A percentile compares a stretch with the other conserved stretches of the same genome.
phyloP scores from a whole-genome alignment of 2,888 invertebrate genomes.

The Ormyrus thymus region DNA sequence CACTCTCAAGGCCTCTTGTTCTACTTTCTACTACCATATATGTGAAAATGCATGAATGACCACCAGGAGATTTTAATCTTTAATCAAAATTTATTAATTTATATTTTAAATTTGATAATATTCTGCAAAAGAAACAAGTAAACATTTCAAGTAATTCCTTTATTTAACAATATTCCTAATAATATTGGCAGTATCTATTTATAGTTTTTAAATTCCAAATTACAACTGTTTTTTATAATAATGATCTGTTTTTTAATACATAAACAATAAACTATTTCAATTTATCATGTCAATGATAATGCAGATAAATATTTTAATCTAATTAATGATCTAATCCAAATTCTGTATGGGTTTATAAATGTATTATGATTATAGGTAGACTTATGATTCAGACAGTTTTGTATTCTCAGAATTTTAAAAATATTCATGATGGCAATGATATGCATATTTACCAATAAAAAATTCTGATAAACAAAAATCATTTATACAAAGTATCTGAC shows the following conservation, averaged over 20 bases:
- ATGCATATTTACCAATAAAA: background rate
- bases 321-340: slow-evolving; percentile 27
- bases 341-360: background rate
- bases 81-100: slow-evolving; percentile 21
- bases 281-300: slow-evolving; percentile 1
- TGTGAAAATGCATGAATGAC: slow-evolving; percentile 43
- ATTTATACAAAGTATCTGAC: background rate
- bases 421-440: background rate
- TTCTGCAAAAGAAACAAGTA: background rate
- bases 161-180: background rate
- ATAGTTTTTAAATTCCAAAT: slow-evolving; percentile 24
- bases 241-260: slow-evolving; percentile 1
- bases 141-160: background rate
- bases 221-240: slow-evolving; percentile 6
- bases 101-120: background rate
- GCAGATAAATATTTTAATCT: slow-evolving; percentile 22
- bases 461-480: too few relatives aligned
- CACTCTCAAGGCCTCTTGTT: slow-evolving; percentile 57
- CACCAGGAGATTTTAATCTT: slow-evolving; percentile 38
- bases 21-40: slow-evolving; percentile 53
- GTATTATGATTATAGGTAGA: background rate
- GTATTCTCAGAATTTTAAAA: background rate
- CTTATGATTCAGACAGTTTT: slow-evolving; percentile 8
- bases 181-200: background rate
- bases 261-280: background rate